A percentile compares a stretch with the other conserved stretches of the same genome.
Evolutionary conservation across 1,140 invertebrate genomes (phyloP).

Genomic region (Phenacoccus solenopsis): DNA sequence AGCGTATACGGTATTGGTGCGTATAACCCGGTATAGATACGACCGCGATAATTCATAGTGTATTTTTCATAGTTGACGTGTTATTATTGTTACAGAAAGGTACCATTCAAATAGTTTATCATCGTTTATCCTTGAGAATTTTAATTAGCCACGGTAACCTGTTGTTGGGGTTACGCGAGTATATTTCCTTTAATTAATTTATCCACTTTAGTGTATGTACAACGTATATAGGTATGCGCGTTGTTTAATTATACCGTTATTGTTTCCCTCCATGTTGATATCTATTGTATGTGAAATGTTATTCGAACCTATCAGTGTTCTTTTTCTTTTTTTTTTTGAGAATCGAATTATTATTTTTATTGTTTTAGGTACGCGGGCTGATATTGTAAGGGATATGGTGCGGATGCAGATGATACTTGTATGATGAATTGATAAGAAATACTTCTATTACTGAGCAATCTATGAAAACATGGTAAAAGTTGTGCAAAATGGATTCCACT

Average conservation of each 20-base stretch:
- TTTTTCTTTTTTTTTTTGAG: too few species aligned
- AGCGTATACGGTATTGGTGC: neutral
- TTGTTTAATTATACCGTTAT: neutral
- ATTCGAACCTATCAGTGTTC: too few species aligned
- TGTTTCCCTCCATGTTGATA: neutral
- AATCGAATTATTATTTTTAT: too few species aligned
- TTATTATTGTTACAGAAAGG: conserved; percentile 3
- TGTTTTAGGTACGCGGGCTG: too few species aligned
- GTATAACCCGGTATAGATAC: neutral
- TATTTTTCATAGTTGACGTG: neutral
- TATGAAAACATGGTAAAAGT: too few species aligned
- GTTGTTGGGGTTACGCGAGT: neutral
- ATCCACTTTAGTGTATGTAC: neutral
- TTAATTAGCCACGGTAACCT: neutral
- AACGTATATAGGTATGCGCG: too few species aligned
- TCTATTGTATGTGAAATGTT: too few species aligned
- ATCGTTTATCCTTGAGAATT: conserved; percentile 2
- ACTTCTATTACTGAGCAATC: too few species aligned
- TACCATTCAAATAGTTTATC: conserved; percentile 2
- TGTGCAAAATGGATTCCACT: too few species aligned
- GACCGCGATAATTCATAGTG: neutral
- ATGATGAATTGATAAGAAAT: too few species aligned
- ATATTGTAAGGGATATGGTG: too few species aligned
- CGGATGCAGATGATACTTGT: too few species aligned
- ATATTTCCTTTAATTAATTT: conserved; percentile 4